Evolutionary conservation across 1,140 invertebrate species (phyloP).

Genomic region (Hermatobates lingyangjiaoensis): DNA sequence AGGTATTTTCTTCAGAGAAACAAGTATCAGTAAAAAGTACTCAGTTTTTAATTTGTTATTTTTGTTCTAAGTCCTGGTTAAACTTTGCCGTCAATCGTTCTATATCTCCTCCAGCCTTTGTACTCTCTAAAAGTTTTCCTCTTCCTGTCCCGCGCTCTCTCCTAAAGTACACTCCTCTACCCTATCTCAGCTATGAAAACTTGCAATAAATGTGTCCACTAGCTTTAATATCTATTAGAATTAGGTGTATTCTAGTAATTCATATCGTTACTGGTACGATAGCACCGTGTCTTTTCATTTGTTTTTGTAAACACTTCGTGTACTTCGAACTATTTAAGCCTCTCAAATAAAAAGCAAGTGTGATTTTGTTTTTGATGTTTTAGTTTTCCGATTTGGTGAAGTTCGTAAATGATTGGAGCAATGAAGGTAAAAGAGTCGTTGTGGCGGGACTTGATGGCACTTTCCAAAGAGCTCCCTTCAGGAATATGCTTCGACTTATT

Average conservation of each 20-base stretch:
- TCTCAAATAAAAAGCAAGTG: background rate
- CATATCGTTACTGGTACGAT: background rate
- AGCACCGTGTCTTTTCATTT: background rate
- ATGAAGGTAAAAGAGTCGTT: slow-evolving; percentile 38
- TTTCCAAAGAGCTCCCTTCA: slow-evolving; percentile 36
- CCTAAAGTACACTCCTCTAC: too few relatives aligned
- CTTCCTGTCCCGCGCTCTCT: too few relatives aligned
- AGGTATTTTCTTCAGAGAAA: too few relatives aligned
- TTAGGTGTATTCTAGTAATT: background rate
- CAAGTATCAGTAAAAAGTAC: too few relatives aligned
- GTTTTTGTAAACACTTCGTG: background rate
- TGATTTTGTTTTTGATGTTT: slow-evolving; percentile 8
- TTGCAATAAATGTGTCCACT: background rate
- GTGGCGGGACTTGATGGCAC: slow-evolving; percentile 44
- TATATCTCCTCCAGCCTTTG: too few relatives aligned
- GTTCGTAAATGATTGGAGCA: slow-evolving; percentile 36
- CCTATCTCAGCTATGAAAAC: background rate
- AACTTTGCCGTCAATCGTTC: too few relatives aligned
- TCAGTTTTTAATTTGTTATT: too few relatives aligned
- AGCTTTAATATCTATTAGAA: background rate
- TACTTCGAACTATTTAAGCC: background rate
- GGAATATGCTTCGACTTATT: slow-evolving; percentile 37
- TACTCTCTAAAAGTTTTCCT: too few relatives aligned
- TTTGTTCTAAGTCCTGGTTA: too few relatives aligned
- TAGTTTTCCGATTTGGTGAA: slow-evolving; percentile 32